A percentile compares a stretch with the other conserved stretches of the same genome.
Conservation (phyloP, 2,113 vertebrate species). For the Pipa parva region DNA sequence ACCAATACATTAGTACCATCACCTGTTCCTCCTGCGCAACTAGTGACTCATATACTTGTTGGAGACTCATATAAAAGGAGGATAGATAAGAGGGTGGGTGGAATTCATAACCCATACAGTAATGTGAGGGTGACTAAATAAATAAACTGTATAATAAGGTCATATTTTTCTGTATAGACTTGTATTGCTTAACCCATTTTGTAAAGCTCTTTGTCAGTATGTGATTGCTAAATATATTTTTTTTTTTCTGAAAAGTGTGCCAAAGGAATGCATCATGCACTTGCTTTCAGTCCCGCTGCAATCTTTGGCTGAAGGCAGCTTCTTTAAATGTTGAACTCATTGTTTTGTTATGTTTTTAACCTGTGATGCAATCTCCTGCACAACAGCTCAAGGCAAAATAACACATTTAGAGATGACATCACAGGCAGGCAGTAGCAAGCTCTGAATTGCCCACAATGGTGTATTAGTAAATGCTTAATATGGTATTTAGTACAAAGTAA, state of each 20-base stretch:
- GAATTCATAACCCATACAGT: too few relatives aligned
- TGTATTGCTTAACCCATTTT: too few relatives aligned
- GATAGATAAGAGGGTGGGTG: too few relatives aligned
- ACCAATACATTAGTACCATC: too few relatives aligned
- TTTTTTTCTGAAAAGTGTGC: too few relatives aligned
- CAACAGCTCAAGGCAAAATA: constrained; percentile 21
- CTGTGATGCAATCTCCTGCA: constrained; percentile 25
- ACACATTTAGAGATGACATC: constrained; percentile 27
- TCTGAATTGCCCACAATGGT: constrained; percentile 15
- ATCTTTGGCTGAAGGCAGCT: constrained; percentile 4
- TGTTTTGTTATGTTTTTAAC: constrained; percentile 28
- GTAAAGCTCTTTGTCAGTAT: too few relatives aligned
- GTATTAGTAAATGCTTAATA: constrained; percentile 17
- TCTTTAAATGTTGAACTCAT: background rate
- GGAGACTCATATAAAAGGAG: too few relatives aligned
- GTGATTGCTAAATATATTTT: background rate
- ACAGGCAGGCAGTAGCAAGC: constrained; percentile 30
- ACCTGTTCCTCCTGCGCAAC: too few relatives aligned
- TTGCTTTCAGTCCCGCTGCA: background rate
- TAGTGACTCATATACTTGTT: too few relatives aligned
- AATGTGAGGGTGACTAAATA: too few relatives aligned
- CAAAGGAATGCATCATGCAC: background rate
- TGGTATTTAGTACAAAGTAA: constrained; percentile 26
- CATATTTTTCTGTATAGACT: too few relatives aligned
- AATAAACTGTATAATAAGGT: too few relatives aligned